Evolutionary conservation across 2,797 vertebrate species (phyloP).

Genomic region (Eulemur rubriventer): DNA sequence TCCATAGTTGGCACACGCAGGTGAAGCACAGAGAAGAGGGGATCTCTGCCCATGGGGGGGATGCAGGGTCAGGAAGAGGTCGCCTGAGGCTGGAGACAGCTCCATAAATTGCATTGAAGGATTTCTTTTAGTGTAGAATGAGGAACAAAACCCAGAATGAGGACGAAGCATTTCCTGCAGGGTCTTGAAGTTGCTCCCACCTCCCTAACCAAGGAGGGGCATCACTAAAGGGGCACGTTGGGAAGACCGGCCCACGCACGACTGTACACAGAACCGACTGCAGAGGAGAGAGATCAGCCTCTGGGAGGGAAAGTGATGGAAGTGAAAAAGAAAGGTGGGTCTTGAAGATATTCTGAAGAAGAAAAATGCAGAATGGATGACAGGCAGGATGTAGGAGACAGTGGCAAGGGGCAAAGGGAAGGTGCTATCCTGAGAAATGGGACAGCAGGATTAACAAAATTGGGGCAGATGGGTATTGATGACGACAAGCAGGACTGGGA

Average conservation of each 20-base stretch:
- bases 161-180: not conserved
- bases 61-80: not conserved
- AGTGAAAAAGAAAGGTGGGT: not conserved
- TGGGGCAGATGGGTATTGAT: not conserved
- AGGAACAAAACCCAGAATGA: not conserved
- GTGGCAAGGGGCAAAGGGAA: not conserved
- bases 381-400: not conserved
- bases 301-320: not conserved
- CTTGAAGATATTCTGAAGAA: not conserved
- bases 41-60: not conserved
- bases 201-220: not conserved
- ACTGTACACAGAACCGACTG: not conserved
- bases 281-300: not conserved
- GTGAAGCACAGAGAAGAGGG: not conserved
- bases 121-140: not conserved
- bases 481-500: too few species aligned
- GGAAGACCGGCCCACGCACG: not conserved
- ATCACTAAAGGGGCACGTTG: fast-evolving
- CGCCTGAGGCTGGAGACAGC: not conserved
- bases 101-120: not conserved
- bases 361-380: not conserved
- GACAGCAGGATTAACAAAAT: not conserved
- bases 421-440: not conserved
- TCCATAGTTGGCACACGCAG: not conserved
- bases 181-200: not conserved